These are phyloP conservation scores for Avahi laniger DNA, from an alignment of 2,797 vertebrate genomes.

Conservation along the genomic window DNA sequence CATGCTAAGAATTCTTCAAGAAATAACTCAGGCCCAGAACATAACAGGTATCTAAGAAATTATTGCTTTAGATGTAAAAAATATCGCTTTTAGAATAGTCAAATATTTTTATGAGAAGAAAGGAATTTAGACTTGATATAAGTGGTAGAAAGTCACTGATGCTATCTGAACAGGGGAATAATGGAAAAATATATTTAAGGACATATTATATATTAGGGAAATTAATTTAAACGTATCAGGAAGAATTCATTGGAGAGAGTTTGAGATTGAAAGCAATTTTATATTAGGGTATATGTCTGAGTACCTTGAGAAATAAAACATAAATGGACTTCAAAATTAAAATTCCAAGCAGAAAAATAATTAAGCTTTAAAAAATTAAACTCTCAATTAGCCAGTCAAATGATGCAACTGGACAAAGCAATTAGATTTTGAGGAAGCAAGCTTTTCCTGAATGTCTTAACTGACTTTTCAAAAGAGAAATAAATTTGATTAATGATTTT, in stretches of 20 bases:
- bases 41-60: constrained; percentile 19
- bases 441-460: constrained; percentile 22
- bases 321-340: neutral
- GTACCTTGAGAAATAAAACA: constrained; percentile 27
- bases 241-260: neutral
- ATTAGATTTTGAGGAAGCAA: constrained; percentile 43
- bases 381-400: constrained; percentile 15
- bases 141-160: neutral
- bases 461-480: constrained; percentile 45
- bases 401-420: constrained; percentile 17
- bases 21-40: neutral
- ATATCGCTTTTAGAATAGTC: constrained; percentile 1
- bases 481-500: neutral
- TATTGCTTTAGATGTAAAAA: neutral
- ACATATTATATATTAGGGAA: neutral
- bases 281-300: neutral
- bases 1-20: constrained; percentile 38
- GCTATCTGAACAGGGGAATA: neutral
- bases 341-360: constrained; percentile 25
- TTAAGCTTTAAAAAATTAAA: constrained; percentile 3
- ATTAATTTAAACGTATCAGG: neutral
- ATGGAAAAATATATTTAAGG: neutral
- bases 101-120: constrained; percentile 36
- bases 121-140: constrained; percentile 25
- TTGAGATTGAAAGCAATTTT: neutral